A percentile compares a stretch with the other conserved stretches of the same genome.
Evolutionary conservation across 2,797 vertebrate species (phyloP).

Genomic region (Cryptoprocta ferox): DNA sequence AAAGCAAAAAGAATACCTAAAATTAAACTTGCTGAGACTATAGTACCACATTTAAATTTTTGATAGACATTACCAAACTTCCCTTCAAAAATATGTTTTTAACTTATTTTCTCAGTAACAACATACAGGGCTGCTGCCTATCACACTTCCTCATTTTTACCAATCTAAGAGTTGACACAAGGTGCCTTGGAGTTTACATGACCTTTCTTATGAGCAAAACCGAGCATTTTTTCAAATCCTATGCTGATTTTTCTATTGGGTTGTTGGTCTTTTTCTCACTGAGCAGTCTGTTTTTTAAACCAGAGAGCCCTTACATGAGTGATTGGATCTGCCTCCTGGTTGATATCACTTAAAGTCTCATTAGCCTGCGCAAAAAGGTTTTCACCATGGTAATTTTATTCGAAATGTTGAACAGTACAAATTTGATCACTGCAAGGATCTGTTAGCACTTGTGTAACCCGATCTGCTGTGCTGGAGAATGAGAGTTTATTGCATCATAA

Average conservation of each 20-base stretch:
- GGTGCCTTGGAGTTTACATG: neutral
- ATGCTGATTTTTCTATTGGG: neutral
- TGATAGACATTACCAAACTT: neutral
- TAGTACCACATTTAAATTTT: slow-evolving; percentile 16
- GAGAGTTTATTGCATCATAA: slow-evolving; percentile 76
- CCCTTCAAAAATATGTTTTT: neutral
- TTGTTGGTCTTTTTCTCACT: slow-evolving; percentile 19
- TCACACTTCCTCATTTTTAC: neutral
- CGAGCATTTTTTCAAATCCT: neutral
- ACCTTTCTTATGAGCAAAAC: neutral
- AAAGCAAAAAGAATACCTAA: neutral
- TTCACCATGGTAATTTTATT: slow-evolving; percentile 71
- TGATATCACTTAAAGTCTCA: slow-evolving; percentile 77
- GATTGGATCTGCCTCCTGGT: slow-evolving; percentile 58
- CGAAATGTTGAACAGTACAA: slow-evolving; percentile 64
- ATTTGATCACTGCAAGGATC: slow-evolving; percentile 71
- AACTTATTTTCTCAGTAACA: neutral
- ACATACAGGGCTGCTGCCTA: neutral
- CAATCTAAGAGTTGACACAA: neutral
- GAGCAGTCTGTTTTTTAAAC: slow-evolving; percentile 47
- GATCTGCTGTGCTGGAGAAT: slow-evolving; percentile 39
- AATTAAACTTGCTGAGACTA: neutral
- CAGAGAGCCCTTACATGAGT: slow-evolving; percentile 20
- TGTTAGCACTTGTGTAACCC: slow-evolving; percentile 57
- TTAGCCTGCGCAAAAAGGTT: slow-evolving; percentile 71